Conservation (phyloP, 1,140 invertebrate genomes). For the Hycleus cichorii region DNA sequence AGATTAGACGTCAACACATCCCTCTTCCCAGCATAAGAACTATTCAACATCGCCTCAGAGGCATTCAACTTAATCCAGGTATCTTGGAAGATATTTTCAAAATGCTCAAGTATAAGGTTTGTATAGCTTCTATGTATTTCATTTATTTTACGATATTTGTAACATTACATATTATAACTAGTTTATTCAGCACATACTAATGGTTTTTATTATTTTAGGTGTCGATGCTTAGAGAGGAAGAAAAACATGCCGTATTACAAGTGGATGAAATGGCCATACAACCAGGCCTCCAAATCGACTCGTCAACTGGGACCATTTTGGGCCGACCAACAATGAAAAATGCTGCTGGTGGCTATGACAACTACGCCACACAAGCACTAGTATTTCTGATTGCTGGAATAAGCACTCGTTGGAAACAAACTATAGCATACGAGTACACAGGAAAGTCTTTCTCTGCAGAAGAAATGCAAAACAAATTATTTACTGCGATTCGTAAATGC, state of each 20-base stretch:
- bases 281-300: slow-evolving; percentile 5
- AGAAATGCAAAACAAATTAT: background rate
- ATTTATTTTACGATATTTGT: too few species aligned
- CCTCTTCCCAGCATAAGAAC: slow-evolving; percentile 13
- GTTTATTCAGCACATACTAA: too few species aligned
- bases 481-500: background rate
- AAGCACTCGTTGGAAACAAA: slow-evolving; percentile 12
- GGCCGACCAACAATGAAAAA: background rate
- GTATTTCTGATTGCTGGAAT: slow-evolving; percentile 10
- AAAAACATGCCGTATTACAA: slow-evolving; percentile 7
- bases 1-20: slow-evolving; percentile 4
- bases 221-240: background rate
- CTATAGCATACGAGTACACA: slow-evolving; percentile 4
- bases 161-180: too few species aligned
- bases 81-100: slow-evolving; percentile 9
- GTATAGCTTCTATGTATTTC: too few species aligned
- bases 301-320: background rate
- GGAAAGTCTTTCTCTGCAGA: background rate
- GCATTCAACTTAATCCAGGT: slow-evolving; percentile 13
- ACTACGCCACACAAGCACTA: slow-evolving; percentile 10
- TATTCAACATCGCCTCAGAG: slow-evolving; percentile 9
- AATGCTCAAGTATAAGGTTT: background rate
- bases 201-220: background rate
- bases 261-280: slow-evolving; percentile 14
- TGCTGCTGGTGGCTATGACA: background rate